These are phyloP conservation scores for Papilio xuthus DNA, from an alignment of 1,140 invertebrate species.

Conservation along the genomic window DNA sequence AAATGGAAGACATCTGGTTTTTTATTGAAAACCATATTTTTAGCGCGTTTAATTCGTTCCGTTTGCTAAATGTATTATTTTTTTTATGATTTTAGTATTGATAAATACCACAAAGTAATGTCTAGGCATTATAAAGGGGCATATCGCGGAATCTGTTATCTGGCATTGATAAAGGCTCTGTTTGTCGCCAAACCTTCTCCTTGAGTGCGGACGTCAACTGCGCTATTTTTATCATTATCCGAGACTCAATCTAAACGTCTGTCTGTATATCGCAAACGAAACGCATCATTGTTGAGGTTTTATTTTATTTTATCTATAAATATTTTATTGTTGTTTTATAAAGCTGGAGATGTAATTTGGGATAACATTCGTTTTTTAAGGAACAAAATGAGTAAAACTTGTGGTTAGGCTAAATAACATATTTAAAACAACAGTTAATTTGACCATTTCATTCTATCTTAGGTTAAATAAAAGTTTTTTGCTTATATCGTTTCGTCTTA, in stretches of 20 bases:
- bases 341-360: too few relatives aligned
- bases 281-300: conserved; percentile 16
- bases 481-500: not conserved
- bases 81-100: not conserved
- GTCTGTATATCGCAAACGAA: conserved; percentile 35
- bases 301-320: too few relatives aligned
- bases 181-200: conserved; percentile 41
- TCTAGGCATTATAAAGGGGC: conserved; percentile 32
- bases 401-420: too few relatives aligned
- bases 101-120: not conserved
- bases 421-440: too few relatives aligned
- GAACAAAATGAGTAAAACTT: too few relatives aligned
- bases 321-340: too few relatives aligned
- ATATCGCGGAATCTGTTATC: conserved; percentile 45
- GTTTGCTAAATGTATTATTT: not conserved
- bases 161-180: conserved; percentile 49
- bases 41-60: too few relatives aligned
- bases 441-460: too few relatives aligned
- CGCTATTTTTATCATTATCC: conserved; percentile 50
- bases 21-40: too few relatives aligned
- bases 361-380: not conserved
- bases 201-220: conserved; percentile 39
- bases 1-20: too few relatives aligned
- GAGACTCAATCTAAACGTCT: conserved; percentile 31
- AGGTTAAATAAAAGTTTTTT: too few relatives aligned